Conservation (phyloP, 2,888 invertebrate species). For the Stomorhina lunata region DNA sequence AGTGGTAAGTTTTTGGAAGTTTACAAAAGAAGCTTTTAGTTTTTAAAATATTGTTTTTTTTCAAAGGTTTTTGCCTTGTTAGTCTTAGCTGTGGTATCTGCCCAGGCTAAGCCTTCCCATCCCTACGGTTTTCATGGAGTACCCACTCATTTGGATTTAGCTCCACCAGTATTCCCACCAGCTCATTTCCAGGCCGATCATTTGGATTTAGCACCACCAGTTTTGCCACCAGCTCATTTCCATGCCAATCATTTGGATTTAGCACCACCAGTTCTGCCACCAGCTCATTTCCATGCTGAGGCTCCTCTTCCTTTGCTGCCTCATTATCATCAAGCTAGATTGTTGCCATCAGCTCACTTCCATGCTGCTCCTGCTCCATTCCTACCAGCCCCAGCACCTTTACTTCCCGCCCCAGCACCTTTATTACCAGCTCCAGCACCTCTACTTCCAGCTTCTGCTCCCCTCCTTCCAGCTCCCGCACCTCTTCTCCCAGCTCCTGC, state of each 20-base stretch:
- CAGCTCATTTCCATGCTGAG: slow-evolving; percentile 49
- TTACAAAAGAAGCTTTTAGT: background rate
- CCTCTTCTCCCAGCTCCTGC: slow-evolving; percentile 29
- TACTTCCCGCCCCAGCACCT: slow-evolving; percentile 68
- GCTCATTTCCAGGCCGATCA: slow-evolving; percentile 61
- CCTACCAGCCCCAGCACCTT: slow-evolving; percentile 59
- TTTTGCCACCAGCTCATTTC: slow-evolving; percentile 58
- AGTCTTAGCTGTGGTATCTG: slow-evolving; percentile 51
- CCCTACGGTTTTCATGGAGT: slow-evolving; percentile 69
- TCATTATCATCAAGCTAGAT: too few species aligned
- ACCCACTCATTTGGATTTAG: slow-evolving; percentile 71
- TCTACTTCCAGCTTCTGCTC: slow-evolving; percentile 68
- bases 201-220: slow-evolving; percentile 29
- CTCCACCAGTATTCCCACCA: slow-evolving; percentile 68
- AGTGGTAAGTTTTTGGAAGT: slow-evolving; percentile 69
- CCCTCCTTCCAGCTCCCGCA: slow-evolving; percentile 62
- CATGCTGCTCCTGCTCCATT: slow-evolving; percentile 62
- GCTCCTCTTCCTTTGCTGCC: slow-evolving; percentile 28
- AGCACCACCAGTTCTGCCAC: slow-evolving; percentile 47
- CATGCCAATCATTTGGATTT: slow-evolving; percentile 36
- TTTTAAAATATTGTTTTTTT: background rate
- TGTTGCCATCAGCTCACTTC: slow-evolving; percentile 55
- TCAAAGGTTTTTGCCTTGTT: slow-evolving; percentile 67
- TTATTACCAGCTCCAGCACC: slow-evolving; percentile 62
- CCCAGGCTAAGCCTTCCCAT: slow-evolving; percentile 72